A percentile compares a stretch with the other conserved stretches of the same genome.
Evolutionary conservation across 2,888 invertebrate species (phyloP).

Genomic region (Penaeus monodon): DNA sequence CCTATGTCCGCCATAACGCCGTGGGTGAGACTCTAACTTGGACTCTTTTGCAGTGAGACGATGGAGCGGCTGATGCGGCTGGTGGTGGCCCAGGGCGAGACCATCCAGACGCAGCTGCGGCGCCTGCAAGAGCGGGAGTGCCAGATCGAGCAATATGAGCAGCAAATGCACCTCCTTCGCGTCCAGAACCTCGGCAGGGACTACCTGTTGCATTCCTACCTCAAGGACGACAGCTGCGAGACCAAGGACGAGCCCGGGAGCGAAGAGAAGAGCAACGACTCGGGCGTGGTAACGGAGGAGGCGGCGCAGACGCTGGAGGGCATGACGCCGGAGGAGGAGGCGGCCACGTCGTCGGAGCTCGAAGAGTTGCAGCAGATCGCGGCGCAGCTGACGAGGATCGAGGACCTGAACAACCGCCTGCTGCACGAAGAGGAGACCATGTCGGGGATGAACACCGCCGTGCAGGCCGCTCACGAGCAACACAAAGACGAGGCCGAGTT

Average conservation of each 20-base stretch:
- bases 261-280: constrained; percentile 66
- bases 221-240: constrained; percentile 71
- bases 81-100: constrained; percentile 76
- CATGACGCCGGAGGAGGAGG: constrained; percentile 8
- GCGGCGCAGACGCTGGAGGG: background rate
- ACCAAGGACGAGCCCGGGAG: constrained; percentile 56
- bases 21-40: background rate
- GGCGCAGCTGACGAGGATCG: constrained; percentile 49
- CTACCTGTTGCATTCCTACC: constrained; percentile 83
- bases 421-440: constrained; percentile 62
- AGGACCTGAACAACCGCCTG: constrained; percentile 47
- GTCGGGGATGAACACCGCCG: constrained; percentile 39
- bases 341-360: background rate
- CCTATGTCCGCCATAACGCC: background rate
- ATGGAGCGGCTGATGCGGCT: constrained; percentile 74
- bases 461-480: constrained; percentile 48
- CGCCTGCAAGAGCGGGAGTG: constrained; percentile 79
- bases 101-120: constrained; percentile 72
- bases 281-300: constrained; percentile 65
- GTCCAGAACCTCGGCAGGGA: constrained; percentile 84
- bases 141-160: constrained; percentile 83
- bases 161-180: constrained; percentile 81
- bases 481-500: constrained; percentile 57
- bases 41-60: constrained; percentile 63
- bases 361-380: constrained; percentile 8